Evolutionary conservation across 2,797 vertebrate species (phyloP).

Genomic region (Eurystomus glaucurus): DNA sequence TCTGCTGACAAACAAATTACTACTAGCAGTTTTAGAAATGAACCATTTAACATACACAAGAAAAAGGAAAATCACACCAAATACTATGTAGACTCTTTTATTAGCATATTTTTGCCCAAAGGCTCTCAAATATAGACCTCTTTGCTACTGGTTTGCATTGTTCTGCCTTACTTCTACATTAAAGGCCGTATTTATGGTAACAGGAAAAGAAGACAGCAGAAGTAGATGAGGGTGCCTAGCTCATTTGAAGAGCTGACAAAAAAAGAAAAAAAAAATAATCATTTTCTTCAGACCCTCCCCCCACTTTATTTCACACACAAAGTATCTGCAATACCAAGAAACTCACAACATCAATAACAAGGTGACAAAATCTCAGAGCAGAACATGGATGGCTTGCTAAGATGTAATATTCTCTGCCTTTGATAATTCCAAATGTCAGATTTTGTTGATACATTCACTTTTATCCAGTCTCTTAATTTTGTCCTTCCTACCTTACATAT

Average conservation of each 20-base stretch:
- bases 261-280: neutral
- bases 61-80: neutral
- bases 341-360: neutral
- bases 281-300: neutral
- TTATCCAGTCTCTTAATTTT: neutral
- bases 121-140: neutral
- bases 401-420: neutral
- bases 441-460: neutral
- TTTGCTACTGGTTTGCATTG: neutral
- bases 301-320: neutral
- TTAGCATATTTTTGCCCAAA: neutral
- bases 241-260: neutral
- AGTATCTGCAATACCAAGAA: neutral
- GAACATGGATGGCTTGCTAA: neutral
- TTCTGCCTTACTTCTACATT: neutral
- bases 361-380: constrained; percentile 14
- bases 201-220: neutral
- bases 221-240: neutral
- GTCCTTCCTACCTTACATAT: neutral
- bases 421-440: neutral
- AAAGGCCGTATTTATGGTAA: constrained; percentile 5
- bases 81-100: neutral
- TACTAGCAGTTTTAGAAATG: neutral
- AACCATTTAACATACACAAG: neutral
- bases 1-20: neutral